Evolutionary conservation across 2,113 vertebrate genomes (phyloP), one percentile per base, ranked within the genome.

Genomic region (Pollachius pollachius): DNA sequence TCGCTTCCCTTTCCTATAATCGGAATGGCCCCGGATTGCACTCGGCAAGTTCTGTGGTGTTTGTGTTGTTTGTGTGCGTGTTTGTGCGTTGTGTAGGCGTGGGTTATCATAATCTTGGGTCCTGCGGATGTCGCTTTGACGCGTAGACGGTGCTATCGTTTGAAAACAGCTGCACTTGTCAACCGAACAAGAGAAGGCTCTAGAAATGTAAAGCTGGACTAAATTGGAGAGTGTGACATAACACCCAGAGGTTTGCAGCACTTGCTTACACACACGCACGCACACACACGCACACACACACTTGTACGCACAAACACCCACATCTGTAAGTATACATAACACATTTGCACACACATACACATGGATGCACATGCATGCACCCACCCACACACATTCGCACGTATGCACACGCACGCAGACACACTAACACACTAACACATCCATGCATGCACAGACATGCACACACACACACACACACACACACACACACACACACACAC

Each of bases 141-240:
- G 27, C 76, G 69, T 61, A 71, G 62, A 85, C 79, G 64, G 78
- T 37, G 65, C 75, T 83, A 78, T 88, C 78, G 21, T 78, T 69
- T 65, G 15, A 77, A 80, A 85, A 83, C 85, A 88, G 86, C 80
- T 74, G 62, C 75, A 72, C 77, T 79, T 84, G 80, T 83, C 82
- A 82, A 69, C 62, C 66, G 69, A 81, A 80, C 54, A 65, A 54
- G 68, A 72, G 62, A 83, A 80, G 66, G 72, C 67, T 52, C 37
- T 65, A 34, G 69, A 74, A 85, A 54, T 30, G 30, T 54, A 54
- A 77, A 83, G 80, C 70, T 65, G 61, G 72, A 72, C 67, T 59
- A 78, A 84, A 81, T 73, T 69, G n/a, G 19, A 72, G 58, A 78
- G 67, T 68, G 69, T 84, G 84, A 91, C 83, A 84, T 84, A 90